Conservation (phyloP, 2,888 invertebrate species). For the Liposcelis brunnea region DNA sequence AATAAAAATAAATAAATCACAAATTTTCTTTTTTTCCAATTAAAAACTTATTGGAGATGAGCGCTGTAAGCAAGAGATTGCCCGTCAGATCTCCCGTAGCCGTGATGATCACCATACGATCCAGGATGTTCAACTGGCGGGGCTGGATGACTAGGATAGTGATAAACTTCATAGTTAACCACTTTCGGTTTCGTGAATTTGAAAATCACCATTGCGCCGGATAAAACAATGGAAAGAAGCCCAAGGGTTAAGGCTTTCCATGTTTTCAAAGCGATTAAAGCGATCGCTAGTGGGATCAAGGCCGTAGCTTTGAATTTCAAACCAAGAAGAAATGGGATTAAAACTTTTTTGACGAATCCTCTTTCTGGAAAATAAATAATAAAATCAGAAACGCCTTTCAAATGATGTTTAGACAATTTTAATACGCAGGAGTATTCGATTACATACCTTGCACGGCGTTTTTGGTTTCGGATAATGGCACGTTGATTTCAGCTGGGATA, state of each 20-base stretch:
- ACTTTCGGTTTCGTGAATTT: constrained; percentile 73
- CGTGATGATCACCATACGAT: background rate
- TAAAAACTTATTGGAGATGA: no score
- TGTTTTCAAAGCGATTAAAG: constrained; percentile 69
- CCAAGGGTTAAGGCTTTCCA: constrained; percentile 81
- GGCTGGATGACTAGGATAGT: constrained; percentile 50
- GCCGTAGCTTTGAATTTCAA: constrained; percentile 75
- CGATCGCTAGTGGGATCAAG: constrained; percentile 61
- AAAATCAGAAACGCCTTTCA: no score
- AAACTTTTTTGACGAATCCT: constrained; percentile 65
- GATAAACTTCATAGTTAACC: constrained; percentile 73
- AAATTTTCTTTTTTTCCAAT: no score
- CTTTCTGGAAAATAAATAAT: constrained; percentile 40
- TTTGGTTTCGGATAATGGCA: constrained; percentile 46
- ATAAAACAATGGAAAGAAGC: constrained; percentile 63
- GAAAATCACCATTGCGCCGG: constrained; percentile 72
- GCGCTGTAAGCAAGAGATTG: constrained; percentile 3
- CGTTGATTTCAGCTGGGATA: constrained; percentile 46
- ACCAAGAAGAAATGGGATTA: constrained; percentile 70
- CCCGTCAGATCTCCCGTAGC: constrained; percentile 2
- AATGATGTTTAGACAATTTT: no score
- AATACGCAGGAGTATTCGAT: constrained; percentile 9
- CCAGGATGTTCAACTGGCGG: background rate
- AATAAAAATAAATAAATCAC: no score
- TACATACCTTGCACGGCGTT: constrained; percentile 23